Evolutionary conservation across 2,888 invertebrate genomes (phyloP), one percentile per base, ranked within the genome.

Genomic region (Epinotia demarniana): DNA sequence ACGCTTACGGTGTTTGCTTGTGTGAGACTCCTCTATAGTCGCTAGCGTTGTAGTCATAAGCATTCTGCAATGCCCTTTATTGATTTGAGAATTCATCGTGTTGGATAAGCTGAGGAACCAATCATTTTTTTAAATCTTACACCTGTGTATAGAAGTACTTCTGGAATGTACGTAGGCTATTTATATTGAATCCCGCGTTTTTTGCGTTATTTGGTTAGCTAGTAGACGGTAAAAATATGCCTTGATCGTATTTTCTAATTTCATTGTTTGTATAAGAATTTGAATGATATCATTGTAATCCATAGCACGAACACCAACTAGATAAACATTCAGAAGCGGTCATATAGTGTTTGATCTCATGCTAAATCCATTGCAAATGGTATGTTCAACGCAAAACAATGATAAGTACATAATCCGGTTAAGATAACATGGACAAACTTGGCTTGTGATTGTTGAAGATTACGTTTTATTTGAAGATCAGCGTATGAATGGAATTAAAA

Each of bases 331-430:
- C 23, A 66, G 75, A 23, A 71, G 70, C 70, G 75, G 60, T 60
- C 63, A 64, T n/a, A 63, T 55, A 69, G 58, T 71, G 61, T 75
- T 75, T 75, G 61, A 72, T 66, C 72, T 67, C 60, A 16, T 19
- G 46, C 46, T 62, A 61, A 75, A 67, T 61, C 75, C 62, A 67
- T 75, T 11, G 71, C 66, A 72, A 75, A 75, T 75, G 72, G 75
- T 75, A 72, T 75, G 72, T 62, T 75, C 60, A 67, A 55, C 60
- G 55, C 62, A 55, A 67, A 67, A 72, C 75, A 75, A 72, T 75
- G 72, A 11, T 62, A 72, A 72, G n/a, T 23, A 60, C 49, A 33
- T 72, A 57, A 75, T 75, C 75, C 61, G 46, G 60, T 70, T 70
- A 27, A 60, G 67, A 72, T 75, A 75, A 57, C 23, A 46, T 23